phyloP scores from a whole-genome alignment of 1,140 invertebrate genomes.

The Drosophila kurseongensis region DNA sequence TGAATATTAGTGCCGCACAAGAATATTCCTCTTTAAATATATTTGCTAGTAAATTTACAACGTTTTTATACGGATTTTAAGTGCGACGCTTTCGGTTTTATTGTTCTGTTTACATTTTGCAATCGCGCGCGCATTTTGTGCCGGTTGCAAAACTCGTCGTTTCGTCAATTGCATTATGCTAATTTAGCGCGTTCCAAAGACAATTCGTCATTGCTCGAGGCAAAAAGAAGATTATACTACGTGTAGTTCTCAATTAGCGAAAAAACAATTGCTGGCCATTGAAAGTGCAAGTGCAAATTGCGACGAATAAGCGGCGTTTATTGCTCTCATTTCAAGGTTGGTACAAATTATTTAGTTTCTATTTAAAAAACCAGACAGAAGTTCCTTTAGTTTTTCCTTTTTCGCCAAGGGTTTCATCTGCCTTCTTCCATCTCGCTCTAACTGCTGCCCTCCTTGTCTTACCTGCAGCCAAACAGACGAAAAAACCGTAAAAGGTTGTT shows the following conservation, averaged over 20 bases:
- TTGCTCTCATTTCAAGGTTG: conserved; percentile 14
- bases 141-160: conserved; percentile 28
- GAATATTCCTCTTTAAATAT: neutral
- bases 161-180: conserved; percentile 1
- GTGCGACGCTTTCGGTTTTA: conserved; percentile 19
- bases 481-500: conserved; percentile 62
- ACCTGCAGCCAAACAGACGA: conserved; percentile 33
- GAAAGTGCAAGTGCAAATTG: conserved; percentile 44
- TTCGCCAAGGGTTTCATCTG: conserved; percentile 25
- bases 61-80: neutral
- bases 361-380: neutral
- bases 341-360: conserved; percentile 1
- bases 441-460: conserved; percentile 11
- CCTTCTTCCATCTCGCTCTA: conserved; percentile 8
- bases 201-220: conserved; percentile 7
- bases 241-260: neutral
- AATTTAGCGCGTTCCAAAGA: neutral
- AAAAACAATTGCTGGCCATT: conserved; percentile 46
- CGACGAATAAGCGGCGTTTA: conserved; percentile 3
- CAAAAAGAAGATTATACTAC: neutral
- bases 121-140: conserved; percentile 35
- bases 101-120: conserved; percentile 33
- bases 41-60: conserved; percentile 9
- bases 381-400: neutral
- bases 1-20: neutral